phyloP scores from a whole-genome alignment of 2,797 vertebrate species.

The Emydoidea blandingii region DNA sequence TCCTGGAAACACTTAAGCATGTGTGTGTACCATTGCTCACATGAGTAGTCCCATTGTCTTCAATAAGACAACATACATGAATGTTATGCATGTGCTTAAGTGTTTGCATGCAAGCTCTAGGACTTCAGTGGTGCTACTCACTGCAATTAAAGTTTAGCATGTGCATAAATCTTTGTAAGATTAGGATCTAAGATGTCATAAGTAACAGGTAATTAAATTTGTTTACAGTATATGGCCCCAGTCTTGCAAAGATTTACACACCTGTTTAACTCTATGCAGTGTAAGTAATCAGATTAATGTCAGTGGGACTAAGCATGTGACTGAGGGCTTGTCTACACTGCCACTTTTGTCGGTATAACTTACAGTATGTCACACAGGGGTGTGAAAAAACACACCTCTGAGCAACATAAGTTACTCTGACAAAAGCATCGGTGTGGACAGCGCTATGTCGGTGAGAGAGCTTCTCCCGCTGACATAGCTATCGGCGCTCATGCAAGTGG shows the following conservation, averaged over 20 bases:
- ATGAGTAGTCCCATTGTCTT: neutral
- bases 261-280: neutral
- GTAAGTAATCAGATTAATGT: neutral
- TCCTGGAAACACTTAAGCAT: neutral
- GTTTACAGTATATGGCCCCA: neutral
- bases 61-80: neutral
- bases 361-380: too few species aligned
- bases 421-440: too few species aligned
- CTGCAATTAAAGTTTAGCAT: neutral
- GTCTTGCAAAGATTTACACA: neutral
- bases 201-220: neutral
- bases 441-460: too few species aligned
- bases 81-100: neutral
- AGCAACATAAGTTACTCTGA: too few species aligned
- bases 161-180: rapidly evolving
- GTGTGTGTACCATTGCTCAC: neutral
- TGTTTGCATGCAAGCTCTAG: neutral
- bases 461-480: too few species aligned
- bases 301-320: neutral
- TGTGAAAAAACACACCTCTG: too few species aligned
- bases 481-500: too few species aligned
- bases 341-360: too few species aligned
- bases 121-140: neutral
- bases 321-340: too few species aligned
- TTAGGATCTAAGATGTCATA: rapidly evolving